Conservation (phyloP, 2,797 vertebrate species). For the Rachycentron canadum region DNA sequence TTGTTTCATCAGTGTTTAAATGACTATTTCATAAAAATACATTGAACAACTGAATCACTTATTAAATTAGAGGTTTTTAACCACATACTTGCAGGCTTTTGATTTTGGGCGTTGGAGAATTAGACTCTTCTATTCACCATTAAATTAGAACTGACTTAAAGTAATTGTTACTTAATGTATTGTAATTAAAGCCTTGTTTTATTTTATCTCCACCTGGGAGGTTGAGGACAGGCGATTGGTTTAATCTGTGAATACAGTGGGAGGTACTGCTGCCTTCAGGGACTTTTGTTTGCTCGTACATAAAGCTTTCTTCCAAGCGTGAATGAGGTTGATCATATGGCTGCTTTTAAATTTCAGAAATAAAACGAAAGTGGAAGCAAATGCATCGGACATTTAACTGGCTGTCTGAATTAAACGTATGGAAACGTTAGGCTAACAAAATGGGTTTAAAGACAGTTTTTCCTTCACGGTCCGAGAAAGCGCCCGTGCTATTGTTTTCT, state of each 20-base stretch:
- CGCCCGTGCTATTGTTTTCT: not conserved
- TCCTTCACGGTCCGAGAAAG: not conserved
- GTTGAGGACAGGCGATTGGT: not conserved
- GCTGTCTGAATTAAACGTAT: not conserved
- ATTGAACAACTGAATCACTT: too few species aligned
- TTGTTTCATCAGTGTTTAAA: not conserved
- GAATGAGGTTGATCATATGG: too few species aligned
- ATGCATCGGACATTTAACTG: not conserved
- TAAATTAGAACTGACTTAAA: not conserved
- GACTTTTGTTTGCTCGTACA: not conserved
- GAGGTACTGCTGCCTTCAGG: slow-evolving; percentile 10
- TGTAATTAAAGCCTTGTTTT: not conserved
- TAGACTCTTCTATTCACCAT: too few species aligned
- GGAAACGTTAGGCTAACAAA: not conserved
- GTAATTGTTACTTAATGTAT: too few species aligned
- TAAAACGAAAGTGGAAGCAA: not conserved
- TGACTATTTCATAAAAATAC: not conserved
- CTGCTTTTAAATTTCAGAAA: not conserved
- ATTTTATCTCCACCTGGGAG: not conserved
- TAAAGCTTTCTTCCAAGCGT: not conserved
- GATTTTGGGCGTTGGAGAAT: too few species aligned
- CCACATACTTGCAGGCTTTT: too few species aligned
- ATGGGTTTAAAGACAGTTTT: not conserved
- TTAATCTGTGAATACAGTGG: not conserved
- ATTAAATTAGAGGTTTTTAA: not conserved